Evolutionary conservation across 2,888 invertebrate species (phyloP).

Genomic region (Dicyrtomina minuta): DNA sequence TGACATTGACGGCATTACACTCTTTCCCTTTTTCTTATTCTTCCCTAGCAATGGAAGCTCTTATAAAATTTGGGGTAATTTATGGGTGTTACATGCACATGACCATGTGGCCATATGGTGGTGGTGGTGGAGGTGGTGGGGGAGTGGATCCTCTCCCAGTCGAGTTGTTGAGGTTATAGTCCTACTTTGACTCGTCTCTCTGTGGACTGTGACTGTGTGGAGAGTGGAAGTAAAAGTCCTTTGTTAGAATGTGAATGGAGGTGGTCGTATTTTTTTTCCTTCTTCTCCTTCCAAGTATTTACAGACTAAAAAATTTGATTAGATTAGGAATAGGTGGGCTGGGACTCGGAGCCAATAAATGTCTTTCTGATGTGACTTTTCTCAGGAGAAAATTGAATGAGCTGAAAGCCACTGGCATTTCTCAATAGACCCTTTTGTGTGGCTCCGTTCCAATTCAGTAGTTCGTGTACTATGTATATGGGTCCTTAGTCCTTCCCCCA

Average conservation of each 20-base stretch:
- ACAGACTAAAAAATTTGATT: slow-evolving; percentile 23
- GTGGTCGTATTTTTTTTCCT: neutral
- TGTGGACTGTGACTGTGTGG: too few relatives aligned
- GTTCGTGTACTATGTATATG: too few relatives aligned
- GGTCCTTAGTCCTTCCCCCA: too few relatives aligned
- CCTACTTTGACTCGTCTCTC: too few relatives aligned
- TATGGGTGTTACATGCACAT: too few relatives aligned
- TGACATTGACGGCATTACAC: too few relatives aligned
- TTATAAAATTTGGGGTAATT: too few relatives aligned
- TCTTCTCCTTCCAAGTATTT: neutral
- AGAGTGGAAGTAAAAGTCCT: too few relatives aligned
- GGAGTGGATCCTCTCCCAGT: too few relatives aligned
- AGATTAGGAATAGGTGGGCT: slow-evolving; percentile 15
- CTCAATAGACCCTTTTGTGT: slow-evolving; percentile 28
- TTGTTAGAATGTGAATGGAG: neutral
- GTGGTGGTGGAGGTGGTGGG: neutral
- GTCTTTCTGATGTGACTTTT: slow-evolving; percentile 38
- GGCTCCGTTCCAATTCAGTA: slow-evolving; percentile 25
- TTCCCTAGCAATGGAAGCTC: too few relatives aligned
- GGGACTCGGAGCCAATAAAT: slow-evolving; percentile 26
- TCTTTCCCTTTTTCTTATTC: too few relatives aligned
- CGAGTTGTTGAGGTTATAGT: too few relatives aligned
- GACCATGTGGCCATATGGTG: neutral
- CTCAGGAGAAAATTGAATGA: slow-evolving; percentile 41
- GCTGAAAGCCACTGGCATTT: slow-evolving; percentile 25